A percentile compares a stretch with the other conserved stretches of the same genome.
Evolutionary conservation across 2,888 invertebrate species (phyloP).

Genomic region (Eurois occulta): DNA sequence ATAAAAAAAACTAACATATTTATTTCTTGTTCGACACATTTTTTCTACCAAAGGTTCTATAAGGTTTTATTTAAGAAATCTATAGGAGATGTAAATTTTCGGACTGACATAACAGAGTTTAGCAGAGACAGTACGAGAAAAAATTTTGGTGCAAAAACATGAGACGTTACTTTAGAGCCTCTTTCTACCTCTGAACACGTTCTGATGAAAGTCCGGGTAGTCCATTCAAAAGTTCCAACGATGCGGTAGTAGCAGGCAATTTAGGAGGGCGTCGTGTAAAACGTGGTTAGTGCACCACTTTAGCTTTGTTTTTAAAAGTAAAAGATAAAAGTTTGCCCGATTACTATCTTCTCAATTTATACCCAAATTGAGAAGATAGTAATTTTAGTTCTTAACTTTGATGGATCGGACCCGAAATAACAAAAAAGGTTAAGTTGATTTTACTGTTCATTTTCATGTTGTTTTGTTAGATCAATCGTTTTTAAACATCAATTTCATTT

Average conservation of each 20-base stretch:
- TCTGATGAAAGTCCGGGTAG: conserved; percentile 3
- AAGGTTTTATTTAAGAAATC: background rate
- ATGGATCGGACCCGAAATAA: background rate
- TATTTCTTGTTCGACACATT: no score
- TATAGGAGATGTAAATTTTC: background rate
- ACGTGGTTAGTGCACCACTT: conserved; percentile 35
- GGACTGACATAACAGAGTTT: no score
- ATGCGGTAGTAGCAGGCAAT: conserved; percentile 36
- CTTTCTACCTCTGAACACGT: conserved; percentile 39
- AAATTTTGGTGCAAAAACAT: background rate
- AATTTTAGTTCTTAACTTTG: background rate
- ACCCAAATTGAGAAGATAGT: no score
- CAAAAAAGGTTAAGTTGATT: background rate
- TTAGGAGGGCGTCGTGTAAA: conserved; percentile 24
- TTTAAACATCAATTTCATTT: conserved; percentile 24
- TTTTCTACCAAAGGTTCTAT: background rate
- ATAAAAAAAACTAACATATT: background rate
- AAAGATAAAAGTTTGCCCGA: conserved; percentile 38
- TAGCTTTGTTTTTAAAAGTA: conserved; percentile 37
- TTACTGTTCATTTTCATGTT: background rate
- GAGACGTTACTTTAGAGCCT: background rate
- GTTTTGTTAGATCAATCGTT: background rate
- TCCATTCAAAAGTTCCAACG: conserved; percentile 56
- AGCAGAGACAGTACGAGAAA: background rate
- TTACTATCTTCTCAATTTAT: background rate